Conservation (phyloP, 2,113 vertebrate species). For the Ageneiosus marmoratus region DNA sequence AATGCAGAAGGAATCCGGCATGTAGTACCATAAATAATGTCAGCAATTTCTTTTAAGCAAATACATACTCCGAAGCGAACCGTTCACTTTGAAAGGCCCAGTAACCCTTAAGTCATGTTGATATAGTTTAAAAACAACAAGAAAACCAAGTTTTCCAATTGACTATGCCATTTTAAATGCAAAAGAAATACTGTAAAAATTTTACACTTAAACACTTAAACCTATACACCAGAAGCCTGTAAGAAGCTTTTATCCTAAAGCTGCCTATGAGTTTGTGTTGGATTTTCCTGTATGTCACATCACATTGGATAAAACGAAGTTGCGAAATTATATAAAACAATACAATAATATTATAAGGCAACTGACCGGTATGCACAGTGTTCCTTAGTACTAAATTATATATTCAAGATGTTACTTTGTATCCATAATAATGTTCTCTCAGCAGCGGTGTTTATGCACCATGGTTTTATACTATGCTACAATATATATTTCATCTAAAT, state of each 20-base stretch:
- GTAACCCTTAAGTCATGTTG: no score
- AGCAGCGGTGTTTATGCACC: background rate
- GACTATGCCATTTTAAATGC: background rate
- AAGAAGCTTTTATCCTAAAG: background rate
- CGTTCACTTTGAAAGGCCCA: no score
- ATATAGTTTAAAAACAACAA: no score
- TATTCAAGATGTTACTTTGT: background rate
- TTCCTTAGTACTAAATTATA: background rate
- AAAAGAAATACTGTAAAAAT: background rate
- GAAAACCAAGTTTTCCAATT: no score
- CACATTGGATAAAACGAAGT: background rate
- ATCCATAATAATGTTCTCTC: background rate
- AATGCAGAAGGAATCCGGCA: no score
- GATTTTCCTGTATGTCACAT: background rate
- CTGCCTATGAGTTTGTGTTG: background rate
- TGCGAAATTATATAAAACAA: background rate
- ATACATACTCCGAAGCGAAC: no score
- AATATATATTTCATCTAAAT: background rate
- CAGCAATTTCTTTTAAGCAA: no score
- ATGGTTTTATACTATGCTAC: background rate
- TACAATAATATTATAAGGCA: background rate
- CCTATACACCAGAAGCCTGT: background rate
- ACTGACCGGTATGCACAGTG: background rate
- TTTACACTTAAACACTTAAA: background rate
- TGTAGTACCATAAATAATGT: no score